Evolutionary conservation across 2,888 invertebrate species (phyloP), one percentile per base, ranked within the genome.

Genomic region (Fissipunctia ypsillon): DNA sequence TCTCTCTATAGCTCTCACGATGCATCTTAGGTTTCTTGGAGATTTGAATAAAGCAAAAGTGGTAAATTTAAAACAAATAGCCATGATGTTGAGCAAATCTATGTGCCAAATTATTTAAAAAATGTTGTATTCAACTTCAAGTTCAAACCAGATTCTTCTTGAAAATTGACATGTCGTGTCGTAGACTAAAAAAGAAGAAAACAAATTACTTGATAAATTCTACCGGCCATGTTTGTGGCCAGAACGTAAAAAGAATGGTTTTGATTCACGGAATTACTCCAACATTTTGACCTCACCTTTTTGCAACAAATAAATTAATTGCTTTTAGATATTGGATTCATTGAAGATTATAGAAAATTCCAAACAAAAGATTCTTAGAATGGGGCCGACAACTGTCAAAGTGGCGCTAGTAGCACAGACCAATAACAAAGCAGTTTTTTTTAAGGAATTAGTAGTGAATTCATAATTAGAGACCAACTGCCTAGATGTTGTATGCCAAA

Each of bases 31-130:
- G 78, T 94, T 95, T 80, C 91, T 94, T 0, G 94, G 91, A 3
- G 93, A 89, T 67, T 90, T 93, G 7, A 91, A 50, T 65, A 95
- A 45, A 3, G 89, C 87, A 52, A 93, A 90, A 80, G 94, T 92
- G 72, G 94, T 93, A 71, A 95, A 76, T 91, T 95, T 96, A 74
- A 94, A 93, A 90, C 93, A 91, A 73, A 88, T 85, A 83, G 95
- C 94, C 96, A 96, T 96, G 87, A 87, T 94, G 88, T 45, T 28
- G 4, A 48, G 38, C 19, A 28, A 67, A 6, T 67, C 45, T 64
- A 59, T 2, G 38, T 60, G 45, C 80, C 80, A 79, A 59, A 73
- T 41, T 31, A 52, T 73, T 31, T 59, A 38, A 63, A 73, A 69
- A 67, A 57, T 70, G 69, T n/a, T n/a, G n/a, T n/a, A n/a, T n/a